Evolutionary conservation across 1,140 invertebrate genomes (phyloP), one percentile per base, ranked within the genome.

Genomic region (Dysdera silvatica): DNA sequence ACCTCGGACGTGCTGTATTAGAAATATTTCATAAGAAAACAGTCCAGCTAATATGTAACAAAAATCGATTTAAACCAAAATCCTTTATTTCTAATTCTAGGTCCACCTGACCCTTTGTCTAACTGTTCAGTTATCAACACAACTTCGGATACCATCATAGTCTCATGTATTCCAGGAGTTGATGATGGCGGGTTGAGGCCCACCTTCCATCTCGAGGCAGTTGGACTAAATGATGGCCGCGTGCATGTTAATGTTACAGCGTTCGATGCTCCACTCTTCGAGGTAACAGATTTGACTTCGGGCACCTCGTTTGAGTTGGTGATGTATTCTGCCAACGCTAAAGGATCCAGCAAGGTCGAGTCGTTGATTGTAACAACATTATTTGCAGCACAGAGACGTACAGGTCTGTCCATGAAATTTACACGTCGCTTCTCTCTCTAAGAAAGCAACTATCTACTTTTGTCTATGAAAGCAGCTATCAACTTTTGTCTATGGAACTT

Each of bases 151-250:
- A 55, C 26, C 41, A 48, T 62, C 32, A 28, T 26, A 4, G 41
- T 62, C 23, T 55, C 55, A 31, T 62, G 61, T 24, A 62, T 82
- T 40, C 82, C 87, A 0, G 87, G 88, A 24, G 32, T 55, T 4
- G 83, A 84, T 69, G 86, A 89, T 69, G 88, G 88, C 14, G 88
- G 88, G 7, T 79, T 89, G 26, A 81, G 84, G 23, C 88, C 91
- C 74, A 83, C 84, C 71, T 92, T 91, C 74, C 77, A 89, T 48
- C 77, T 91, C 49, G 87, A 91, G 76, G 86, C 88, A 45, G 80
- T 85, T 61, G 85, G 86, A 72, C n/a, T 56, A 3, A 41, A 28
- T 6, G 40, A 58, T 43, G 24, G n/a, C 18, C 32, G 41, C n/a
- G 49, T 41, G 24, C 14, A 51, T 23, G 32, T 35, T 29, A 67